phyloP scores from a whole-genome alignment of 2,888 invertebrate genomes.

The Apamea epomidion region DNA sequence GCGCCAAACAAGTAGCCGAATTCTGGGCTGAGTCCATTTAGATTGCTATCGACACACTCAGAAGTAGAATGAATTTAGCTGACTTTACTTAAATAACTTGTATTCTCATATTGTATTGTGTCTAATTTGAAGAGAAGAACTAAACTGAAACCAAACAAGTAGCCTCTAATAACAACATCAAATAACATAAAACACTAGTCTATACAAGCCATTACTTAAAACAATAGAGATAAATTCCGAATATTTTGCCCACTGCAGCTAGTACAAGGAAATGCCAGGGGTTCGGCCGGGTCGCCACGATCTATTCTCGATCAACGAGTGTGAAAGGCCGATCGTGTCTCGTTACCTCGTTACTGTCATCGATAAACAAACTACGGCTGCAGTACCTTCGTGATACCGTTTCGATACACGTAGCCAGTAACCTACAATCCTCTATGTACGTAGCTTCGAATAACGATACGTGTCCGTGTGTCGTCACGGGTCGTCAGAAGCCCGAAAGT shows the following conservation, averaged over 20 bases:
- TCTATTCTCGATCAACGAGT: constrained; percentile 31
- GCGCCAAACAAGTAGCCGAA: too few relatives aligned
- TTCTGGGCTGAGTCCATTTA: too few relatives aligned
- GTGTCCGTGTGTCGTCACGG: too few relatives aligned
- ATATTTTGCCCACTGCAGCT: background rate
- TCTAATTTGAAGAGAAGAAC: background rate
- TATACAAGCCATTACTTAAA: constrained; percentile 18
- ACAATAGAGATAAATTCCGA: constrained; percentile 12
- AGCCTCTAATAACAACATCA: background rate
- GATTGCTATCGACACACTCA: too few relatives aligned
- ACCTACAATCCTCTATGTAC: too few relatives aligned
- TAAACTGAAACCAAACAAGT: background rate
- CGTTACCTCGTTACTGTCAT: constrained; percentile 61
- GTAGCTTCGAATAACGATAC: too few relatives aligned
- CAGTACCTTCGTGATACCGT: constrained; percentile 27
- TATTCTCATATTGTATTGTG: too few relatives aligned
- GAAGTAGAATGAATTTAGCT: too few relatives aligned
- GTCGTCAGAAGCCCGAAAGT: too few relatives aligned
- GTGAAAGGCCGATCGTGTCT: constrained; percentile 66
- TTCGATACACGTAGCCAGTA: constrained; percentile 4
- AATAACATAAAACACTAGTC: background rate
- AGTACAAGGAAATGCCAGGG: constrained; percentile 63
- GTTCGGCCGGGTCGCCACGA: constrained; percentile 58
- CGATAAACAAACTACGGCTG: constrained; percentile 49
- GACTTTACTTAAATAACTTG: too few relatives aligned